Percentiles rank a stretch among this genome's conserved stretches.
phyloP scores from a whole-genome alignment of 2,113 vertebrate species.

The Formicarius rufipectus region DNA sequence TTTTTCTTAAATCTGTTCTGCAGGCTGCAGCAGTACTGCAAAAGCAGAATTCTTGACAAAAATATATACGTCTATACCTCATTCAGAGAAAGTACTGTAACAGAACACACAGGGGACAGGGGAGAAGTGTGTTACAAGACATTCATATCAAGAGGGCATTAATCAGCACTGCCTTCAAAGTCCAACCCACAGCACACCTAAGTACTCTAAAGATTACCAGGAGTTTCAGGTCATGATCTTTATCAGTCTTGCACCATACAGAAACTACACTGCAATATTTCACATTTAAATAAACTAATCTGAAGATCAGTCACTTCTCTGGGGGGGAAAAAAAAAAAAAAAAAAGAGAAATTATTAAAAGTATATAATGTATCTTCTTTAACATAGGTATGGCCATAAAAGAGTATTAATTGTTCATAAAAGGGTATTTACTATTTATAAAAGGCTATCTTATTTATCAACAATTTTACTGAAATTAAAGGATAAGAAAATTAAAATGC shows the following conservation, averaged over 20 bases:
- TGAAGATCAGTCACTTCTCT: background rate
- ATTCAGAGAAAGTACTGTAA: background rate
- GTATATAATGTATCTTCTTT: background rate
- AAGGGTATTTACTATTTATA: background rate
- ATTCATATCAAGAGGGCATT: background rate
- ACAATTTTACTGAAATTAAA: background rate
- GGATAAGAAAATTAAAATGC: background rate
- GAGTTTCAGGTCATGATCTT: background rate
- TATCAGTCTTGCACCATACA: background rate
- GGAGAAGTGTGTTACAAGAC: background rate
- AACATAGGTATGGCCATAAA: background rate
- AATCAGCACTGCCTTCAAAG: background rate
- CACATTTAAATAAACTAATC: background rate
- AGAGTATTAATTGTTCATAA: background rate
- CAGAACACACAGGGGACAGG: accelerated
- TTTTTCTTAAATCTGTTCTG: too few relatives aligned
- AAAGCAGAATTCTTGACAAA: background rate
- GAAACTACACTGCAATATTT: background rate
- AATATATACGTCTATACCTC: background rate
- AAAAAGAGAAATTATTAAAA: background rate
- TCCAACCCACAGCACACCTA: background rate
- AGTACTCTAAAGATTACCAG: background rate
- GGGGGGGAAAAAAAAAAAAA: too few relatives aligned
- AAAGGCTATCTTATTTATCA: background rate
- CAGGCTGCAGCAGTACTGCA: background rate